Base-by-base conservation (phyloP, 2,797 vertebrate genomes). In the Nyctalus aviator region DNA sequence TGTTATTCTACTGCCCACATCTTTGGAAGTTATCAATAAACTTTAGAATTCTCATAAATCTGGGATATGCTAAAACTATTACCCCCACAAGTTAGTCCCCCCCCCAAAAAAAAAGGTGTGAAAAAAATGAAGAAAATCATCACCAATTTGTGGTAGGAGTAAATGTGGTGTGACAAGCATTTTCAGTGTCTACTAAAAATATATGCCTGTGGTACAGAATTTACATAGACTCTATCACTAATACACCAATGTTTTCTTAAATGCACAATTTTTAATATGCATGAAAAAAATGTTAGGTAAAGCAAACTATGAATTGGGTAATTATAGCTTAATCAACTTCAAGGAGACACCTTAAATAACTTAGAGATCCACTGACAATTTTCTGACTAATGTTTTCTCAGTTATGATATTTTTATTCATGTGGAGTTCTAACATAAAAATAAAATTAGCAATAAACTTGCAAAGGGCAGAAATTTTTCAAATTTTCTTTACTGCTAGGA, bases 141-240 rank as follows among this genome's bases (percentile, higher is more conserved):
- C 75, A 59, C 50, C 44, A 8, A n/a, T 89, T 96, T 96, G 57
- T 50, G 53, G n/a, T 89, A 35, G 3, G 0, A 87, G 4, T 90
- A 64, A 93, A 69, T 66, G 15, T 91, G 15, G 0, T 53, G 15
- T 87, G 53, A 27, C 1, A 71, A 41, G 50, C 32, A 81, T 66
- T 87, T 88, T 59, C 20, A 85, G 23, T 50, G 15, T 64, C 50
- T 83, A 32, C 15, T 87, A 23, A 73, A 82, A n/a, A 77, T 55
- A 37, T 75, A 35, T 77, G 9, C 21, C 55, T 83, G 15, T 62
- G 18, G 41, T 84, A 35, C 1, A 73, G 9, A 78, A 84, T 93
- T 92, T 91, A 87, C 13, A 66, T 73, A 84, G 44, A 92, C 44
- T 93, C 27, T 73, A 14, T 75, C n/a, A 71, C 2, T 95, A 85